Evolutionary conservation across 1,140 invertebrate species (phyloP).

Genomic region (Periplaneta americana): DNA sequence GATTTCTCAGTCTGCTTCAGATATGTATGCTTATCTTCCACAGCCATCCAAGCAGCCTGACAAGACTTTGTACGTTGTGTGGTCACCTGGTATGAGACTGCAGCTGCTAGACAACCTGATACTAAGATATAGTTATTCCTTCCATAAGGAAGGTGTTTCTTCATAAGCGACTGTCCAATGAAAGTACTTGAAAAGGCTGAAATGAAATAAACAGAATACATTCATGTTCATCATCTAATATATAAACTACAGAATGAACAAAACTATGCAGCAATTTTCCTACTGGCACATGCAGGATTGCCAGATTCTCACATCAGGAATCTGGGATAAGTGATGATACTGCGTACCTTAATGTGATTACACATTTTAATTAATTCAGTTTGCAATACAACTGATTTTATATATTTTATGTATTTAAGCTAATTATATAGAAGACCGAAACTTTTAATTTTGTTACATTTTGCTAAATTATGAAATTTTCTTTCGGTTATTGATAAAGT

Average conservation of each 20-base stretch:
- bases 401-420: too few relatives aligned
- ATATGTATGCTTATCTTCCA: constrained; percentile 40
- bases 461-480: too few relatives aligned
- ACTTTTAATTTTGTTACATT: too few relatives aligned
- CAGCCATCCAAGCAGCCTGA: constrained; percentile 43
- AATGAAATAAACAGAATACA: constrained; percentile 9
- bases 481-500: too few relatives aligned
- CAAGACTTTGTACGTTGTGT: constrained; percentile 36
- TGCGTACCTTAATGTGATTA: too few relatives aligned
- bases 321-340: too few relatives aligned
- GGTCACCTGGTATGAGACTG: constrained; percentile 36
- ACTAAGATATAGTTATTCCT: constrained; percentile 35
- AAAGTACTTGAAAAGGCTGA: constrained; percentile 41
- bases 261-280: background rate
- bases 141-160: constrained; percentile 35
- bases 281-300: background rate
- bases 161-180: constrained; percentile 37
- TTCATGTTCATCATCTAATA: background rate
- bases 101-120: constrained; percentile 33
- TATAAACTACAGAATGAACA: background rate
- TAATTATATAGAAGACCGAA: too few relatives aligned
- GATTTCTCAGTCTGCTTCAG: constrained; percentile 30
- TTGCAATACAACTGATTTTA: too few relatives aligned
- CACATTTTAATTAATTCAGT: too few relatives aligned
- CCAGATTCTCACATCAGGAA: background rate